Conservation (phyloP, 2,888 invertebrate genomes). For the Ochropleura plecta region DNA sequence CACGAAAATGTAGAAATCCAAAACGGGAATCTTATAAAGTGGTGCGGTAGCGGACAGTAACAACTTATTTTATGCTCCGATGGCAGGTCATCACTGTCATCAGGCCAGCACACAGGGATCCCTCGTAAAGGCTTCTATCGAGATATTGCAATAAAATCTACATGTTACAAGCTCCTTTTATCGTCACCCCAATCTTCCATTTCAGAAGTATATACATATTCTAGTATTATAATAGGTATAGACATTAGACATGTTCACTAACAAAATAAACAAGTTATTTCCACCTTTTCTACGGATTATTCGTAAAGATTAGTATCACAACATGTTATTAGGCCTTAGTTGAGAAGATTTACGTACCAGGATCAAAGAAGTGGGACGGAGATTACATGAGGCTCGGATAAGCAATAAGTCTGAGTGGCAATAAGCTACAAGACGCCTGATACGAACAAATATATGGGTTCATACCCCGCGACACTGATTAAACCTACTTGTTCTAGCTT, state of each 20-base stretch:
- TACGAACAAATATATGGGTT: conserved; percentile 52
- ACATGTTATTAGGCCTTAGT: conserved; percentile 48
- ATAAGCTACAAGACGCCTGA: conserved; percentile 50
- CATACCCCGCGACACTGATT: conserved; percentile 42
- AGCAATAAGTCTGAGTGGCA: conserved; percentile 39
- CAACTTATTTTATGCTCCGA: conserved; percentile 67
- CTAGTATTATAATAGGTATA: conserved; percentile 22
- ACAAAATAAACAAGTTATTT: conserved; percentile 52
- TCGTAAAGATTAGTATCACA: conserved; percentile 48
- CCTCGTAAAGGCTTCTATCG: conserved; percentile 69
- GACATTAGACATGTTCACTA: conserved; percentile 41
- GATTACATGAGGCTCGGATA: conserved; percentile 47
- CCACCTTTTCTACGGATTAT: conserved; percentile 48
- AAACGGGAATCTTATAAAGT: conserved; percentile 56
- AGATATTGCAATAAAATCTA: conserved; percentile 77
- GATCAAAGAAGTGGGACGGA: conserved; percentile 43
- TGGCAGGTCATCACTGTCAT: conserved; percentile 31
- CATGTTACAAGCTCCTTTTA: conserved; percentile 68
- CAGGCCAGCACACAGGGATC: conserved; percentile 55
- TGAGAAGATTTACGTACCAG: conserved; percentile 52
- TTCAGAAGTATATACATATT: conserved; percentile 59
- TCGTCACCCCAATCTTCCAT: conserved; percentile 59
- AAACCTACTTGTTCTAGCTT: conserved; percentile 33
- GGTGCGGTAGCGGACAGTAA: conserved; percentile 62
- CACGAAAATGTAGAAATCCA: conserved; percentile 53